A percentile compares a stretch with the other conserved stretches of the same genome.
Conservation (phyloP, 2,113 vertebrate species). For the Oxyruncus cristatus region DNA sequence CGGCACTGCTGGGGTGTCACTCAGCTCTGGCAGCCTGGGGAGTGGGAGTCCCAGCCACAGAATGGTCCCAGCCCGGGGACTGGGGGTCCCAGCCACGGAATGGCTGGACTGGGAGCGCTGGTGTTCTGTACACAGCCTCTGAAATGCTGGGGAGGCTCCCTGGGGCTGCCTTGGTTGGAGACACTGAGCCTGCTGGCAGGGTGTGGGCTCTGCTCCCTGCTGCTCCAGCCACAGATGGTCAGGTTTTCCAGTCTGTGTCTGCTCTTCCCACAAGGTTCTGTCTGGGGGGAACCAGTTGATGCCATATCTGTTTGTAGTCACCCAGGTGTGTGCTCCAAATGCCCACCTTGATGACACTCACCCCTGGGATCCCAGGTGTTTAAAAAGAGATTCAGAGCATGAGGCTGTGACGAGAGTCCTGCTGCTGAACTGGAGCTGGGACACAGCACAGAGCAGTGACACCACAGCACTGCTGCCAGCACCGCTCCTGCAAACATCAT, state of each 20-base stretch:
- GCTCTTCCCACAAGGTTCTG: not conserved
- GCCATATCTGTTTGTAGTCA: not conserved
- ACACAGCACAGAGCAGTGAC: not conserved
- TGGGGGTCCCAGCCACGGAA: not conserved
- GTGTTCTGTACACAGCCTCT: not conserved
- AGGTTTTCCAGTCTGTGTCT: rapidly evolving
- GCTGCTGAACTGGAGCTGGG: not conserved
- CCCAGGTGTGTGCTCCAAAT: not conserved
- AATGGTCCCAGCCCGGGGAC: not conserved
- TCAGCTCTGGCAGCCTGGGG: not conserved
- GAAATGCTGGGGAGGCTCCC: rapidly evolving
- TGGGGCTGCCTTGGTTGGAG: not conserved
- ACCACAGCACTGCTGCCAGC: not conserved
- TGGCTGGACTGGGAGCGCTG: not conserved
- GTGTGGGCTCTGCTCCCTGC: rapidly evolving
- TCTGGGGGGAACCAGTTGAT: not conserved
- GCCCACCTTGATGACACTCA: not conserved
- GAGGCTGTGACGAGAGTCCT: not conserved
- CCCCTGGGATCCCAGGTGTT: rapidly evolving
- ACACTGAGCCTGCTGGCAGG: not conserved
- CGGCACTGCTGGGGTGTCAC: not conserved
- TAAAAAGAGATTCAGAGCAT: rapidly evolving
- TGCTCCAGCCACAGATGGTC: not conserved
- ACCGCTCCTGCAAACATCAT: not conserved
- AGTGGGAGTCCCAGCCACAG: not conserved